Conservation (phyloP, 2,113 vertebrate genomes). For the Ivindomyrus marchei region DNA sequence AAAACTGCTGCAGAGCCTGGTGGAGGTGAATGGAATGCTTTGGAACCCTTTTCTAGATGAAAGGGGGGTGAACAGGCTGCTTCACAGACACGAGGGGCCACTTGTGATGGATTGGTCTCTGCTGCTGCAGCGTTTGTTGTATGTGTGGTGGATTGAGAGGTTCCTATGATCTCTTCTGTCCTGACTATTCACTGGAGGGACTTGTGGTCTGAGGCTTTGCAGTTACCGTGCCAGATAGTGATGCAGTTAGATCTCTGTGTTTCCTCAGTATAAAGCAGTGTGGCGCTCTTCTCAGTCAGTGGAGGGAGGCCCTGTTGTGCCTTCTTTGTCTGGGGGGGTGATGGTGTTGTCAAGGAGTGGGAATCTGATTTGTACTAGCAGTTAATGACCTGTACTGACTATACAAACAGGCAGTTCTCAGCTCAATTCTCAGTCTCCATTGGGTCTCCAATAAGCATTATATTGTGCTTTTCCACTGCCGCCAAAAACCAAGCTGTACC, state of each 20-base stretch:
- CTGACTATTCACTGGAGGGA: not conserved
- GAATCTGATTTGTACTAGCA: not conserved
- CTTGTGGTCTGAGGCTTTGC: not conserved
- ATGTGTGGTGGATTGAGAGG: not conserved
- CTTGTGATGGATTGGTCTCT: not conserved
- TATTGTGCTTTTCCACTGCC: not conserved
- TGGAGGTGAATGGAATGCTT: not conserved
- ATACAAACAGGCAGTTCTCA: not conserved
- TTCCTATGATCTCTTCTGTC: not conserved
- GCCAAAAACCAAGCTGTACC: not conserved
- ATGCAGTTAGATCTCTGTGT: not conserved
- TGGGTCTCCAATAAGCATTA: not conserved
- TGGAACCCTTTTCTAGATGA: not conserved
- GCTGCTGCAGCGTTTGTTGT: not conserved
- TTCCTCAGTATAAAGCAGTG: not conserved
- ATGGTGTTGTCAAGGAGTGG: not conserved
- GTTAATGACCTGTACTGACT: not conserved
- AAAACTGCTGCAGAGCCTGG: not conserved
- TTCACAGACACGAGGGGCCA: not conserved
- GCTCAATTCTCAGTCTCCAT: not conserved
- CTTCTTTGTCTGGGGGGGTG: not conserved
- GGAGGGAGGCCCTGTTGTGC: not conserved
- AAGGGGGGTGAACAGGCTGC: not conserved
- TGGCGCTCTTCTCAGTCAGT: not conserved
- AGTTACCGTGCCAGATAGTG: not conserved